phyloP scores from a whole-genome alignment of 2,113 vertebrate species.

The Panthera leo region DNA sequence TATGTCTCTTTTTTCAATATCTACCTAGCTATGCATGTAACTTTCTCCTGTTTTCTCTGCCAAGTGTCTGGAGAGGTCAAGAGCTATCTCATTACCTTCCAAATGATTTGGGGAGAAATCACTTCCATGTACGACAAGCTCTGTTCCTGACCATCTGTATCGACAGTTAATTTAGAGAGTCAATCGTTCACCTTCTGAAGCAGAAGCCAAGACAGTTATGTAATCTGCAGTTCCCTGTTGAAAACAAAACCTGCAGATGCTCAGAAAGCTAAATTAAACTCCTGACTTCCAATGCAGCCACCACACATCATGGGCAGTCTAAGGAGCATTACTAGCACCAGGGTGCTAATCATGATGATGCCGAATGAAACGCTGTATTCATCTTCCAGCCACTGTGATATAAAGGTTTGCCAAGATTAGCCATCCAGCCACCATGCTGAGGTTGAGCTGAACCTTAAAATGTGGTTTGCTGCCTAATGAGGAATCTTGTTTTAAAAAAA shows the following conservation, averaged over 20 bases:
- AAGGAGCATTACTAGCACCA: conserved; percentile 39
- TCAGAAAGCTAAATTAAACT: conserved; percentile 67
- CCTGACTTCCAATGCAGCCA: conserved; percentile 20
- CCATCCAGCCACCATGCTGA: neutral
- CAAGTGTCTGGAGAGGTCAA: conserved; percentile 1
- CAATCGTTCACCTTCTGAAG: conserved; percentile 47
- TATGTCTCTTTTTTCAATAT: neutral
- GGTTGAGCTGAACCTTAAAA: conserved; percentile 40
- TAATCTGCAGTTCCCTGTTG: conserved; percentile 53
- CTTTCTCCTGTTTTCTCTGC: neutral
- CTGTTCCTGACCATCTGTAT: neutral
- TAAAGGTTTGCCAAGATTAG: conserved; percentile 33
- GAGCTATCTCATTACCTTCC: neutral
- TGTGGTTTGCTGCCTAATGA: conserved; percentile 43
- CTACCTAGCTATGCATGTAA: neutral
- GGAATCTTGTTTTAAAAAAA: neutral
- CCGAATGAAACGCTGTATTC: conserved; percentile 26
- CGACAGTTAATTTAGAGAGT: conserved; percentile 40
- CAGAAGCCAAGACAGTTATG: conserved; percentile 56
- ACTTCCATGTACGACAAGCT: neutral
- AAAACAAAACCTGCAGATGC: conserved; percentile 57
- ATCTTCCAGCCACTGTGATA: conserved; percentile 61
- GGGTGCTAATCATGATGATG: conserved; percentile 41
- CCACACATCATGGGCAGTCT: conserved; percentile 34
- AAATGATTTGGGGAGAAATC: conserved; percentile 18